phyloP scores from a whole-genome alignment of 2,888 invertebrate genomes.

The Callinectes sapidus region DNA sequence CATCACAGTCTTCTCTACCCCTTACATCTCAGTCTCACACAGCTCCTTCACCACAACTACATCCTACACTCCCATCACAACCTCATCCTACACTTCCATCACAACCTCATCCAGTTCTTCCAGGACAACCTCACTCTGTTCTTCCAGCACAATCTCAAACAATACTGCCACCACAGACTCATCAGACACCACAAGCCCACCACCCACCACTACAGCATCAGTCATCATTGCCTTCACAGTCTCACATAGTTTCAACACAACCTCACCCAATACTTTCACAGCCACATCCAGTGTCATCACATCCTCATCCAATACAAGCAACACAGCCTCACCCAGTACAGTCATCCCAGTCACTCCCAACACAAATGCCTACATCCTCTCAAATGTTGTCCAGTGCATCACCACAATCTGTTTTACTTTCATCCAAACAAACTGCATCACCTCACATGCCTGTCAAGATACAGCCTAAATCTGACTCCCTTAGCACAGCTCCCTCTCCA shows the following conservation, averaged over 20 bases:
- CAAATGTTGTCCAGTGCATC: slow-evolving; percentile 39
- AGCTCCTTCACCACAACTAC: slow-evolving; percentile 24
- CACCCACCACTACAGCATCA: slow-evolving; percentile 23
- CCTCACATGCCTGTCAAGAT: slow-evolving; percentile 32
- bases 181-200: background rate
- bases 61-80: slow-evolving; percentile 39
- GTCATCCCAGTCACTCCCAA: slow-evolving; percentile 45
- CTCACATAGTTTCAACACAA: slow-evolving; percentile 29
- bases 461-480: slow-evolving; percentile 44
- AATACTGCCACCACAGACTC: slow-evolving; percentile 38
- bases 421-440: slow-evolving; percentile 44
- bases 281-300: slow-evolving; percentile 24
- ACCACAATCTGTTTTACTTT: slow-evolving; percentile 41
- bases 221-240: slow-evolving; percentile 37
- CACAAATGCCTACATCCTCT: slow-evolving; percentile 45
- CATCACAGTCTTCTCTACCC: slow-evolving; percentile 30
- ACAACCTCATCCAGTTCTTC: slow-evolving; percentile 33
- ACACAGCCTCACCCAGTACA: slow-evolving; percentile 34
- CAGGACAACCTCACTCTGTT: slow-evolving; percentile 22
- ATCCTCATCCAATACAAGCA: slow-evolving; percentile 27
- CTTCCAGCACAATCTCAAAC: slow-evolving; percentile 43
- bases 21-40: slow-evolving; percentile 20
- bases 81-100: slow-evolving; percentile 27
- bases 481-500: slow-evolving; percentile 27
- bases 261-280: slow-evolving; percentile 40